Evolutionary conservation across 2,797 vertebrate species (phyloP).

Genomic region (Sebastes taczanowskii): DNA sequence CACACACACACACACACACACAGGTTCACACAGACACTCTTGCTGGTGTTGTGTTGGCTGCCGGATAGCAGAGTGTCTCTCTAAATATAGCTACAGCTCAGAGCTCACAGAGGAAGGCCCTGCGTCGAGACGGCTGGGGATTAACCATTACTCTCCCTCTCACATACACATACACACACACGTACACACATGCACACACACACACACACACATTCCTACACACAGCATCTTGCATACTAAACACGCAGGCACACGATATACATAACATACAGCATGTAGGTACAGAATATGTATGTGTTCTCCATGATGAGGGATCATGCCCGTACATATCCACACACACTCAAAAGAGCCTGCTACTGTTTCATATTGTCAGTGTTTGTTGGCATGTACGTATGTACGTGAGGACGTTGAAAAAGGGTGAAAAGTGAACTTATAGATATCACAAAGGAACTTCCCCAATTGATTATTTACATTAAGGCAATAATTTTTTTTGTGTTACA

Average conservation of each 20-base stretch:
- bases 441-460: too few species aligned
- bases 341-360: background rate
- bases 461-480: too few species aligned
- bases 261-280: background rate
- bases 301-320: background rate
- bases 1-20: background rate
- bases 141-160: conserved; percentile 43
- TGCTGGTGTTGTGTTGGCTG: conserved; percentile 4
- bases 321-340: background rate
- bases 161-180: background rate
- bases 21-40: background rate
- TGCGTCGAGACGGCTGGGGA: conserved; percentile 23
- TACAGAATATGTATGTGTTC: background rate
- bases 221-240: background rate
- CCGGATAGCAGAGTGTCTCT: conserved; percentile 23
- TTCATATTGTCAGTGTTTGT: background rate
- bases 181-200: background rate
- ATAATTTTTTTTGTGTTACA: too few species aligned
- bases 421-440: too few species aligned
- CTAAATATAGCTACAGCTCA: conserved; percentile 70
- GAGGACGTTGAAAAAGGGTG: too few species aligned
- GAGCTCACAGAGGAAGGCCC: conserved; percentile 53
- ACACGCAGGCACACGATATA: background rate
- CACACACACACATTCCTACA: background rate
- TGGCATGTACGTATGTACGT: background rate